Evolutionary conservation across 2,888 invertebrate species (phyloP), one percentile per base, ranked within the genome.

Genomic region (Pseudolycoriella hygida): DNA sequence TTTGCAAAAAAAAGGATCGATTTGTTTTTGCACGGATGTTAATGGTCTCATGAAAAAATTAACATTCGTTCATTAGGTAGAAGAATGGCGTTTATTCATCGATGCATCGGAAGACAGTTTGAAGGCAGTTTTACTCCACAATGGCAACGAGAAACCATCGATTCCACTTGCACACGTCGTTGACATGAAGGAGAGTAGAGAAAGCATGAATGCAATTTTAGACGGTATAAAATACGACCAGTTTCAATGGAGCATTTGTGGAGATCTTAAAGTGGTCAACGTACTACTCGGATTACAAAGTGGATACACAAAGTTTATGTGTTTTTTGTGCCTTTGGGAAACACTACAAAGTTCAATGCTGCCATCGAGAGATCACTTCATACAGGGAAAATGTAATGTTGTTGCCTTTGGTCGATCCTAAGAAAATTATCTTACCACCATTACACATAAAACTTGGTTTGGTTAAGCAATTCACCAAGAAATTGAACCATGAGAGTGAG

Each of bases 121-220:
- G 6, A 52, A 53, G 48, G 49, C 49, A 45, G 52, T 54, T 34
- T 46, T 54, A 19, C 48, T 56, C n/a, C 53, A 53, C 40, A 54
- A 50, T 49, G 49, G 49, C 11, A 42, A 42, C 17, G 3, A 17
- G 17, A 17, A 17, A 12, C 51, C 51, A 19, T 50, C 52, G 19
- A 40, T 53, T 46, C 53, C 54, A 37, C 46, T 50, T 32, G 51
- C 46, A 12, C 48, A 52, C 48, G 50, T 50, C 15, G 49, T 48
- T 4, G 38, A 38, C 17, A 31, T 49, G 12, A 51, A 51, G 43
- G 53, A 52, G 44, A 46, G n/a, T 10, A 50, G 53, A 32, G 46
- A 48, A 18, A 52, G 49, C 30, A 31, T 50, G 34, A 18, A 45
- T 44, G 43, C 53, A 47, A 49, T 55, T 48, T 51, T 54, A 51